Evolutionary conservation across 2,113 vertebrate species (phyloP), one percentile per base, ranked within the genome.

Genomic region (Ictalurus punctatus): DNA sequence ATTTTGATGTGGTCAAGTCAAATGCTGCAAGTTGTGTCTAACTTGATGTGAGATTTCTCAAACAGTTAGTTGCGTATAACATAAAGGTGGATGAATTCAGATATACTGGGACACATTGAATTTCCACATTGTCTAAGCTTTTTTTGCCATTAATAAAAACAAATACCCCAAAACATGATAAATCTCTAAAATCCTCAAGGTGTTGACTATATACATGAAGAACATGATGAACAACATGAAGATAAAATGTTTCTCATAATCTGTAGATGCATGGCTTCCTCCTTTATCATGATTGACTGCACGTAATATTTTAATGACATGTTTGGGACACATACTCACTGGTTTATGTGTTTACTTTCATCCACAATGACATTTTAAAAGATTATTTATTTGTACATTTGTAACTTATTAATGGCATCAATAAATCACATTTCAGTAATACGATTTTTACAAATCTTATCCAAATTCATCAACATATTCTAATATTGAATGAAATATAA

Each of bases 21-120:
- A 83, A 91, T 69, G 78, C 48, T 87, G 63, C 85, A 85, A 30
- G 69, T 65, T 84, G 80, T 56, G n/a, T 54, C 54, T 27, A 78
- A 74, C 34, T 40, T 30, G 69, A 19, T 73, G 71, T 40, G 19
- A 48, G 7, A 44, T 44, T 34, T 69, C 65, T 30, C 34, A 73
- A 73, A 19, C 30, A 19, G 30, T 30, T 54, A 67, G 27, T 52
- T 48, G 23, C 23, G 14, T 78, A 78, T 48, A 44, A 48, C 30
- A 48, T 48, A 54, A n/a, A 27, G 17, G n/a, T 17, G 23, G 37
- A n/a, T 54, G 10, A 80, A 80, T 80, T 54, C 78, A 54, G 48
- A 54, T 54, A 80, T 80, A n/a, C 48, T 80, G 78, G 78, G 78
- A n/a, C 78, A 54, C 14, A 54, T 8, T 54, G 2, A 52, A 54